Conservation (phyloP, 2,888 invertebrate genomes). For the Apodemia zela region DNA sequence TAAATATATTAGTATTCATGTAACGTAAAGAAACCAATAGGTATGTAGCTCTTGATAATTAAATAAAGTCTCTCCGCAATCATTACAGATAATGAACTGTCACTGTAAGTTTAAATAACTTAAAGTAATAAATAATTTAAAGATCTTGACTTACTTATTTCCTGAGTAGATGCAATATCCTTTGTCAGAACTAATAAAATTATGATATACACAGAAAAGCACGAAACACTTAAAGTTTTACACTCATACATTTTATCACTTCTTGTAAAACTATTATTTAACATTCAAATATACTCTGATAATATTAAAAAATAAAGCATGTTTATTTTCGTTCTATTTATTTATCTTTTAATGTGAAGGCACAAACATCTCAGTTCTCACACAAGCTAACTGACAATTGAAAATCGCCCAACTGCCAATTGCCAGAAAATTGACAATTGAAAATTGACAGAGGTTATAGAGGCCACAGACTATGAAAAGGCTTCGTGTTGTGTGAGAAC, state of each 20-base stretch:
- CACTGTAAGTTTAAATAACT: neutral
- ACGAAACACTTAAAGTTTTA: slow-evolving; percentile 53
- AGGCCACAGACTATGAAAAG: too few species aligned
- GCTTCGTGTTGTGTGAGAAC: too few species aligned
- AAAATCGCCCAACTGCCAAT: slow-evolving; percentile 1
- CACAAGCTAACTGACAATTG: slow-evolving; percentile 4
- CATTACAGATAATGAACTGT: slow-evolving; percentile 3
- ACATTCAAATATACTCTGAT: slow-evolving; percentile 26
- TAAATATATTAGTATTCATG: neutral
- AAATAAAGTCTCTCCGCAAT: neutral
- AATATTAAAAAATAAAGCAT: slow-evolving; percentile 26
- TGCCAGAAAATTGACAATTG: neutral
- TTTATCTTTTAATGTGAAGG: slow-evolving; percentile 21
- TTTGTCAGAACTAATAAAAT: slow-evolving; percentile 64
- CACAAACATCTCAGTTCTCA: slow-evolving; percentile 23
- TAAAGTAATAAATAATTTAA: neutral
- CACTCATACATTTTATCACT: slow-evolving; percentile 61
- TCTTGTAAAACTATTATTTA: slow-evolving; percentile 27
- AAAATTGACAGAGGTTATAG: neutral
- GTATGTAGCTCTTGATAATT: neutral
- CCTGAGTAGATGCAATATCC: slow-evolving; percentile 55
- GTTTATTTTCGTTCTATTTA: slow-evolving; percentile 22
- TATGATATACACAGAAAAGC: slow-evolving; percentile 55
- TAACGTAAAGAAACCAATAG: neutral
- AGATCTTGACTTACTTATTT: slow-evolving; percentile 54